These are phyloP conservation scores for Eilema sororculum DNA, from an alignment of 2,888 invertebrate genomes.

Conservation along the genomic window DNA sequence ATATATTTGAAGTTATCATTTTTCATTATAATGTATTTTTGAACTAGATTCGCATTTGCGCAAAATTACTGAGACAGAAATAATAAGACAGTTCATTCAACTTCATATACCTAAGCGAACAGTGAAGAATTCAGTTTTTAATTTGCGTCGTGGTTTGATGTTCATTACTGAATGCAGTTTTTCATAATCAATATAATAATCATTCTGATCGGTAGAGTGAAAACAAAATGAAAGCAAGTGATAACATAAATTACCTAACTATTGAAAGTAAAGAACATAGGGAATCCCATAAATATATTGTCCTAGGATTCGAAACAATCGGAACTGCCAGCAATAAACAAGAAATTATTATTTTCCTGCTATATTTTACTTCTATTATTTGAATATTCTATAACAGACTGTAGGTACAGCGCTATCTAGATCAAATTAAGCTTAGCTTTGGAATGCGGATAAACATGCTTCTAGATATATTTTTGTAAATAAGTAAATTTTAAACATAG, in stretches of 20 bases:
- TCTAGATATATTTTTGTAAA: not conserved
- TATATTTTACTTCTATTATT: too few species aligned
- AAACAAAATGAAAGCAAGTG: not conserved
- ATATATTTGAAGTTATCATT: not conserved
- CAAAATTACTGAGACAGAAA: constrained; percentile 10
- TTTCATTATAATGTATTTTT: not conserved
- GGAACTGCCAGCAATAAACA: not conserved
- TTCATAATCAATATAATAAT: constrained; percentile 2
- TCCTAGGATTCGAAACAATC: not conserved
- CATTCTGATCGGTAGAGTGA: not conserved
- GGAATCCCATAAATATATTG: not conserved
- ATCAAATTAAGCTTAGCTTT: not conserved
- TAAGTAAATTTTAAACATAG: not conserved
- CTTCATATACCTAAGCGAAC: constrained; percentile 35
- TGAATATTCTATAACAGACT: too few species aligned
- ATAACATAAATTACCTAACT: not conserved
- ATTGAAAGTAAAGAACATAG: not conserved
- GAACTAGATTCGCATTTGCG: constrained; percentile 2
- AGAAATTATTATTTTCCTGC: too few species aligned
- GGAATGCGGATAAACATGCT: not conserved
- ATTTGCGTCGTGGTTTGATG: constrained; percentile 20
- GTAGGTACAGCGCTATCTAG: not conserved
- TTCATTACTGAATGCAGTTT: not conserved
- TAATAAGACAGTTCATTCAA: constrained; percentile 50
- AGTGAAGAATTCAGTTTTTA: constrained; percentile 41